These are phyloP conservation scores for Ageneiosus marmoratus DNA, from an alignment of 2,113 vertebrate genomes.

Conservation along the genomic window DNA sequence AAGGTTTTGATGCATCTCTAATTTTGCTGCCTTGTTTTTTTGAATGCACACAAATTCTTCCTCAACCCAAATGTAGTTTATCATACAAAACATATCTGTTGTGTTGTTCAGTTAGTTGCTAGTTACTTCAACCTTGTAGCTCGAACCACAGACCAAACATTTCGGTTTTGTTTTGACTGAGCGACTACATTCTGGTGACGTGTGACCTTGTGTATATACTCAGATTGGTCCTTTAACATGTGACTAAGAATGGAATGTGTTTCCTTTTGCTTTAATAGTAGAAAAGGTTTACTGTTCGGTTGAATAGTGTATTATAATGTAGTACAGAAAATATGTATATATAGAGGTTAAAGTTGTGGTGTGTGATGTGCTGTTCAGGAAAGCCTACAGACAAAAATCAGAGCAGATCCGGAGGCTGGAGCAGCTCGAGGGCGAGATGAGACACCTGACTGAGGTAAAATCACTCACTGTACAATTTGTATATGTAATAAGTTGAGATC, in stretches of 20 bases:
- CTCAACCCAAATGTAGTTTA: no score
- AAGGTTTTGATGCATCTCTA: background rate
- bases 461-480: background rate
- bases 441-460: conserved; percentile 62
- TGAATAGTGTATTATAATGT: background rate
- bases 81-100: background rate
- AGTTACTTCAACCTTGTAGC: background rate
- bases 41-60: background rate
- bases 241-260: background rate
- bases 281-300: background rate
- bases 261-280: background rate
- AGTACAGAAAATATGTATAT: background rate
- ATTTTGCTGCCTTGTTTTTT: no score
- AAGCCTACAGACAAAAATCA: conserved; percentile 53
- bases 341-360: background rate
- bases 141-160: background rate
- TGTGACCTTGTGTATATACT: background rate
- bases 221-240: background rate
- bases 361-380: conserved; percentile 57
- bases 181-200: background rate
- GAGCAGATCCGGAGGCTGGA: conserved; percentile 54
- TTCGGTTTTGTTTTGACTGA: background rate
- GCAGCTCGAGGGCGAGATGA: conserved; percentile 51
- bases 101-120: background rate
- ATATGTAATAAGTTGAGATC: background rate